Evolutionary conservation across 2,113 vertebrate genomes (phyloP), one percentile per base, ranked within the genome.

Genomic region (Chaetodon auriga): DNA sequence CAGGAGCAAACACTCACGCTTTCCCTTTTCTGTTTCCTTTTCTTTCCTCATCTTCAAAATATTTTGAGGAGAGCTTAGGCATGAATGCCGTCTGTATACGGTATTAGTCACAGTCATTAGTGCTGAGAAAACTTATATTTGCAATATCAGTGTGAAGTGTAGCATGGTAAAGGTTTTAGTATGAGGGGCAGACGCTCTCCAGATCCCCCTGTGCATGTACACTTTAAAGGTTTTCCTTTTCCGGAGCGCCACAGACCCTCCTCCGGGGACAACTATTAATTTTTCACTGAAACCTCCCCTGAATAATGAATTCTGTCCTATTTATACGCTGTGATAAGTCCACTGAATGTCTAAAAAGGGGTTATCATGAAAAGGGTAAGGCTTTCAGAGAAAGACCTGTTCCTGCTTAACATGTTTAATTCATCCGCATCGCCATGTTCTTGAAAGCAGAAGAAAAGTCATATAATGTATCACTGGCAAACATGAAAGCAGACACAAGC

Each of bases 281-380:
- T 93, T 93, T 94, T 95, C 90, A 94, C 90, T 36, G 85, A 92
- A 94, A 91, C 93, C 91, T 91, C 90, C 91, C 72, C 78, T 93
- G 92, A 95, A 94, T 94, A 94, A 95, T 93, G 90, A 94, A 95
- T 93, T 90, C 83, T 92, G 92, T 92, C 90, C 92, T 92, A 92
- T 94, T 93, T 94, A 92, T 93, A 92, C 36, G 83, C 91, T 74
- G 87, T 89, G 91, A 93, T 94, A 94, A 93, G 91, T 93, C 92
- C 87, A 83, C 82, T 90, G 87, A 90, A 93, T 92, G 91, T 92
- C 92, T 93, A 90, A 92, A 94, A 93, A 90, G 89, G 88, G 88
- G 87, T 94, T 94, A 93, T 91, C 84, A 84, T 86, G 85, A 91
- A 92, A 93, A 92, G 91, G 91, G 83, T 91, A 89, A 86, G 58